A percentile compares a stretch with the other conserved stretches of the same genome.
Evolutionary conservation across 2,888 invertebrate genomes (phyloP).

Genomic region (Caenorhabditis sp.): DNA sequence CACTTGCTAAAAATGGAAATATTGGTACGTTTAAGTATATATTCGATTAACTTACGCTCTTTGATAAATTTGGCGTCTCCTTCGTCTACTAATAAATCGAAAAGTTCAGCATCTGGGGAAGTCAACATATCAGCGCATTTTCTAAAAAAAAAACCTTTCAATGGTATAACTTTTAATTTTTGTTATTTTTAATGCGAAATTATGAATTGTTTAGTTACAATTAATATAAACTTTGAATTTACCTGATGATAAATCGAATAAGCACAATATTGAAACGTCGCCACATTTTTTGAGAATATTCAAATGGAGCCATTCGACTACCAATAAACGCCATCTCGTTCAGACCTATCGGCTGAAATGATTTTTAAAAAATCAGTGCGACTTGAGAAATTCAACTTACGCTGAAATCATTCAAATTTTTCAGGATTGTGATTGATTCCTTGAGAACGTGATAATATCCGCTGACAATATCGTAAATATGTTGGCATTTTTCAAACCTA

Average conservation of each 20-base stretch:
- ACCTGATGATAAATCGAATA: slow-evolving; percentile 31
- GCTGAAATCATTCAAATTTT: slow-evolving; percentile 28
- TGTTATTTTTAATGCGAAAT: no score
- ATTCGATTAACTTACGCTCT: slow-evolving; percentile 16
- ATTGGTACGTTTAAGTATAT: no score
- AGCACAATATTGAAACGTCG: slow-evolving; percentile 25
- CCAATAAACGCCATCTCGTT: slow-evolving; percentile 33
- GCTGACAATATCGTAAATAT: slow-evolving; percentile 21
- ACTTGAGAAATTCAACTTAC: slow-evolving; percentile 7
- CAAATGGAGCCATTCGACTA: slow-evolving; percentile 19
- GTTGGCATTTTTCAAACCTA: slow-evolving; percentile 12
- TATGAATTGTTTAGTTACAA: not conserved
- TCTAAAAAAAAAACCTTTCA: no score
- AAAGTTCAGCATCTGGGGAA: slow-evolving; percentile 26
- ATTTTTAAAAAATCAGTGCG: not conserved
- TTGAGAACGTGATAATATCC: slow-evolving; percentile 25
- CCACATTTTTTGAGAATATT: slow-evolving; percentile 27
- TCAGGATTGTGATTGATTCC: slow-evolving; percentile 16
- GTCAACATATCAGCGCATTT: slow-evolving; percentile 36
- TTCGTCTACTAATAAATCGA: slow-evolving; percentile 29
- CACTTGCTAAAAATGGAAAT: slow-evolving; percentile 6
- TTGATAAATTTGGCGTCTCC: slow-evolving; percentile 21
- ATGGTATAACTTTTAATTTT: no score
- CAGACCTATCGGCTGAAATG: slow-evolving; percentile 26
- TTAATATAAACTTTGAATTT: not conserved